Conservation (phyloP, 2,113 vertebrate species). For the Agapornis roseicollis region DNA sequence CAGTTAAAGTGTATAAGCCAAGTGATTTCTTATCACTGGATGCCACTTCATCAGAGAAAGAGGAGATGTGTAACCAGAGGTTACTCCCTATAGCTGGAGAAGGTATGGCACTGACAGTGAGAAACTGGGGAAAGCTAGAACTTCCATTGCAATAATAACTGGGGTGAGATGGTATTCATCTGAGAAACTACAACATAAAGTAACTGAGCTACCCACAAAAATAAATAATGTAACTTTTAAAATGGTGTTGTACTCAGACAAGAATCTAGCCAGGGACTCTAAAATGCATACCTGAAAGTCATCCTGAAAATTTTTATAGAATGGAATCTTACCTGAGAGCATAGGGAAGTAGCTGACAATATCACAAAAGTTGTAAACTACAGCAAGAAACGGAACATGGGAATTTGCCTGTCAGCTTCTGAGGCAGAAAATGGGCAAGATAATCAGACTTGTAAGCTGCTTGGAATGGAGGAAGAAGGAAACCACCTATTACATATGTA, state of each 20-base stretch:
- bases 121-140: not conserved
- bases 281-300: not conserved
- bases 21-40: not conserved
- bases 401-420: not conserved
- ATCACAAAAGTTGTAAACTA: not conserved
- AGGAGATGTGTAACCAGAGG: not conserved
- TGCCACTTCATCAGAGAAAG: not conserved
- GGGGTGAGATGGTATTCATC: not conserved
- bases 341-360: not conserved
- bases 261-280: not conserved
- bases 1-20: not conserved
- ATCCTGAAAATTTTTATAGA: not conserved
- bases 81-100: not conserved
- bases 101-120: not conserved
- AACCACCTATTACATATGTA: not conserved
- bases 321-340: not conserved
- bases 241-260: not conserved
- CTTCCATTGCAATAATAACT: not conserved
- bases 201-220: not conserved
- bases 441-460: not conserved
- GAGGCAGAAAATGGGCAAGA: not conserved
- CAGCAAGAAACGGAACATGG: not conserved
- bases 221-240: not conserved
- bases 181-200: not conserved
- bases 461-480: not conserved